phyloP scores from a whole-genome alignment of 2,888 invertebrate species.

The Acheta domesticus region DNA sequence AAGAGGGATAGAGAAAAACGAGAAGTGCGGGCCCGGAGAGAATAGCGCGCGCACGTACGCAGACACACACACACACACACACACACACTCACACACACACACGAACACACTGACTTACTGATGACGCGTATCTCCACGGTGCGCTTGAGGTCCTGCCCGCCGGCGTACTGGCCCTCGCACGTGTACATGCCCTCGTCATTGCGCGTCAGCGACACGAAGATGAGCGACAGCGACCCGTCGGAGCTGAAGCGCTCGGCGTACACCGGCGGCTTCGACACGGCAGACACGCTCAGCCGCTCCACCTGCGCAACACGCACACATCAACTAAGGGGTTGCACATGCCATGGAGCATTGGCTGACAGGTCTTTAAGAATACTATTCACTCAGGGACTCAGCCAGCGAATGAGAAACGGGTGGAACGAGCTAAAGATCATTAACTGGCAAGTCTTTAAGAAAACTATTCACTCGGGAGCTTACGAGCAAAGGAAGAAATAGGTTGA shows the following conservation, averaged over 20 bases:
- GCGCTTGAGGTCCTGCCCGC: conserved; percentile 61
- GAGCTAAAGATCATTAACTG: too few relatives aligned
- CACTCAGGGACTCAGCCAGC: too few relatives aligned
- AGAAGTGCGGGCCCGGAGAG: too few relatives aligned
- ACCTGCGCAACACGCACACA: neutral
- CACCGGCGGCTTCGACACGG: conserved; percentile 29
- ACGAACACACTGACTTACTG: conserved; percentile 51
- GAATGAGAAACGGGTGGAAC: too few relatives aligned
- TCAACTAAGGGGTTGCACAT: neutral
- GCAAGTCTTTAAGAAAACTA: too few relatives aligned
- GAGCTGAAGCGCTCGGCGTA: conserved; percentile 46
- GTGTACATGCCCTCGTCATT: conserved; percentile 78
- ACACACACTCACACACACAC: too few relatives aligned
- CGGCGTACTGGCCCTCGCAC: conserved; percentile 77
- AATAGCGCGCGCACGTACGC: conserved; percentile 29
- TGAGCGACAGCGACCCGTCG: conserved; percentile 64
- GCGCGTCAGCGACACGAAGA: conserved; percentile 69
- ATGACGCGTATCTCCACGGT: conserved; percentile 70
- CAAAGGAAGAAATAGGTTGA: too few relatives aligned
- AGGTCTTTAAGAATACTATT: too few relatives aligned
- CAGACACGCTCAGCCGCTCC: neutral
- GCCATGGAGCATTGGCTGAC: too few relatives aligned
- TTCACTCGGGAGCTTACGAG: too few relatives aligned
- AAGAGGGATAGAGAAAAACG: too few relatives aligned
- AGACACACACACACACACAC: conserved; percentile 12